These are phyloP conservation scores for Musca domestica DNA, from an alignment of 1,140 invertebrate genomes.

Conservation along the genomic window DNA sequence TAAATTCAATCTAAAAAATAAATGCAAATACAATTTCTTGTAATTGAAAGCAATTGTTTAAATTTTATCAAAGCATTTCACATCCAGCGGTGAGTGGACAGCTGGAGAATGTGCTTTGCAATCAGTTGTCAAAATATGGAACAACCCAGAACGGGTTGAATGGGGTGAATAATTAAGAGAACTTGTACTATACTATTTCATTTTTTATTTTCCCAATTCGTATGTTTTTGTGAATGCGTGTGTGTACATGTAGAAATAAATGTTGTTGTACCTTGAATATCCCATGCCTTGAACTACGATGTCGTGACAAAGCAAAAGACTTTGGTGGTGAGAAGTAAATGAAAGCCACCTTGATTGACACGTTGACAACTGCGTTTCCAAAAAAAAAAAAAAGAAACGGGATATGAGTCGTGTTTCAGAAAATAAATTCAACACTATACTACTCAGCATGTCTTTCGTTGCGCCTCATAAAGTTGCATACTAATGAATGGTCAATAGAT, in stretches of 20 bases:
- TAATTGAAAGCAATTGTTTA: no score
- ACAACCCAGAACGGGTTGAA: slow-evolving; percentile 5
- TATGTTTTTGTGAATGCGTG: background rate
- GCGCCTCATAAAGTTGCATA: background rate
- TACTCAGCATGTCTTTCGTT: background rate
- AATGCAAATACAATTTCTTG: no score
- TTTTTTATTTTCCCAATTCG: background rate
- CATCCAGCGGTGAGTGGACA: background rate
- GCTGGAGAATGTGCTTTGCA: background rate
- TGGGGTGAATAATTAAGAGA: slow-evolving; percentile 17
- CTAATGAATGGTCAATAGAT: background rate
- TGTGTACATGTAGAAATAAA: background rate
- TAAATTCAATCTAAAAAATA: no score
- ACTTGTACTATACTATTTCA: background rate
- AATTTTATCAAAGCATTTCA: no score
- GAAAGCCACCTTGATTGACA: slow-evolving; percentile 16
- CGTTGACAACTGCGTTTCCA: slow-evolving; percentile 3
- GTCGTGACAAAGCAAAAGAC: no score
- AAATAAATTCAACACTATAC: background rate
- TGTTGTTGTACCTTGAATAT: background rate
- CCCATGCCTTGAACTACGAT: no score
- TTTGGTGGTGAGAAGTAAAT: slow-evolving; percentile 9
- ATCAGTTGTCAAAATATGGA: background rate
- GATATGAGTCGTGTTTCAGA: no score
- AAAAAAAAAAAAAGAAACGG: background rate